Evolutionary conservation across 2,888 invertebrate species (phyloP).

Genomic region (Pyrrhia umbra): DNA sequence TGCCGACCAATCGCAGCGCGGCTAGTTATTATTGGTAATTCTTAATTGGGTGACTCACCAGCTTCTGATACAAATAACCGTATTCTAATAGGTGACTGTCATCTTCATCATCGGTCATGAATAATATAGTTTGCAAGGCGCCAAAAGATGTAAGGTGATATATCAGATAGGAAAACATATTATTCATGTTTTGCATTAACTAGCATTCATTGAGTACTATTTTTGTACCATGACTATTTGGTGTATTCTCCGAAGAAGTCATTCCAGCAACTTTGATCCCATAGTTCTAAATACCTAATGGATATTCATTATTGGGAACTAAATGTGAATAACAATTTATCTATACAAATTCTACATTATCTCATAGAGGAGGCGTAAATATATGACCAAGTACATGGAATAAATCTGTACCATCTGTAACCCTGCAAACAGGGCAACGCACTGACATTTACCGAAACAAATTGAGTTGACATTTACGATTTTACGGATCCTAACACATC

Average conservation of each 20-base stretch:
- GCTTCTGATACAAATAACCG: constrained; percentile 47
- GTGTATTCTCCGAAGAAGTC: background rate
- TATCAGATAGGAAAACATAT: constrained; percentile 21
- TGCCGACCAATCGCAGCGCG: constrained; percentile 38
- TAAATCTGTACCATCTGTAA: constrained; percentile 16
- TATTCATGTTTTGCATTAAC: constrained; percentile 10
- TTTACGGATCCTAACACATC: constrained; percentile 51
- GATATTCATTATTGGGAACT: too few species aligned
- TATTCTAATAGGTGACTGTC: constrained; percentile 37
- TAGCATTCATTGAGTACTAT: constrained; percentile 3
- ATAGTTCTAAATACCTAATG: background rate
- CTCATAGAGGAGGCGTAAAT: background rate
- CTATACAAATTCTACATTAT: background rate
- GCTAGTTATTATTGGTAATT: constrained; percentile 50
- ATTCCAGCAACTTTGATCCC: background rate
- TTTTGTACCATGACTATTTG: background rate
- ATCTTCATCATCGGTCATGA: constrained; percentile 12
- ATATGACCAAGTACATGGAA: background rate
- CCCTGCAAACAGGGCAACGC: constrained; percentile 27
- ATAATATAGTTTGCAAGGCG: constrained; percentile 32
- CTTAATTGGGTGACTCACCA: constrained; percentile 55
- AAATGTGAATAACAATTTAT: too few species aligned
- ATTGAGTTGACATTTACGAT: constrained; percentile 51
- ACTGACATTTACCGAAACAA: constrained; percentile 48
- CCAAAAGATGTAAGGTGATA: constrained; percentile 35